phyloP scores from a whole-genome alignment of 1,140 invertebrate species.

The Sipha flava region DNA sequence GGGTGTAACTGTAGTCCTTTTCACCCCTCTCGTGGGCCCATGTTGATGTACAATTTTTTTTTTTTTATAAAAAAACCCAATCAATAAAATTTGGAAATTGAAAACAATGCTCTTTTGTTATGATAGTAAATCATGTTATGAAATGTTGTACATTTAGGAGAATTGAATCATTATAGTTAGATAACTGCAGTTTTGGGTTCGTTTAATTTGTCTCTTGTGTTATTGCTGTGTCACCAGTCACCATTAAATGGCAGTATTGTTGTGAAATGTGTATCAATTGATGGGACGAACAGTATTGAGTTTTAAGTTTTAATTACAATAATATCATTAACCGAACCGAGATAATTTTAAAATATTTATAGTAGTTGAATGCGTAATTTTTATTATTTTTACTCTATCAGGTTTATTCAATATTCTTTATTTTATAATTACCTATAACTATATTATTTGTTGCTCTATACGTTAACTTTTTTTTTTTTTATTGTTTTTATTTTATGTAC shows the following conservation, averaged over 20 bases:
- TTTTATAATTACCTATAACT: neutral
- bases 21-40: too few relatives aligned
- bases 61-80: too few relatives aligned
- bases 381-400: too few relatives aligned
- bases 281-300: neutral
- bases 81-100: neutral
- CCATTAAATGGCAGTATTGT: too few relatives aligned
- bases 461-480: neutral
- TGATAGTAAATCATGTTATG: too few relatives aligned
- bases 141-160: neutral
- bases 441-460: neutral
- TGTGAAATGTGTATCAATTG: neutral
- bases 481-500: neutral
- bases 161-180: neutral
- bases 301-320: neutral
- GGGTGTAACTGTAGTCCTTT: too few relatives aligned
- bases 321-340: neutral
- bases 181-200: neutral
- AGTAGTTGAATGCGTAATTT: neutral
- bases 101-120: too few relatives aligned
- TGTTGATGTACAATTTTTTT: too few relatives aligned
- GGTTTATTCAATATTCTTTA: too few relatives aligned
- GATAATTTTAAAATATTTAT: neutral
- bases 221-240: neutral
- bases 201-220: neutral